A percentile compares a stretch with the other conserved stretches of the same genome.
Evolutionary conservation across 2,113 vertebrate species (phyloP).

Genomic region (Micronisus gabar): DNA sequence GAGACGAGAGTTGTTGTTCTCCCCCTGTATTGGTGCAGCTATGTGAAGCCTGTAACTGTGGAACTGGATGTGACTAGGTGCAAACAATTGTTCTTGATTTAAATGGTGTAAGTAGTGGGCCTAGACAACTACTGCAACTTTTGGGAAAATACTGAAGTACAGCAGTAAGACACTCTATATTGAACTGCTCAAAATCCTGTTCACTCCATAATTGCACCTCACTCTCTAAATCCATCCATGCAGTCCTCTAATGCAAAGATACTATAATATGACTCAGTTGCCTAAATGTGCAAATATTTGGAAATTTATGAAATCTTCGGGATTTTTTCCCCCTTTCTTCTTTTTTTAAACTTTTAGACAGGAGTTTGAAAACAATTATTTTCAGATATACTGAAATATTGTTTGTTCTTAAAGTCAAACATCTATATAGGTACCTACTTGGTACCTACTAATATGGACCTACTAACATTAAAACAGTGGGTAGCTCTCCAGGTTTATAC

Average conservation of each 20-base stretch:
- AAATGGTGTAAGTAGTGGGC: not conserved
- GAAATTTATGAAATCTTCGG: not conserved
- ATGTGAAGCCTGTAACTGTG: not conserved
- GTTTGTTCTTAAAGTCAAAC: not conserved
- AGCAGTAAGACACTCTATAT: not conserved
- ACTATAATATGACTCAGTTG: accelerated
- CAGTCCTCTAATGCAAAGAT: not conserved
- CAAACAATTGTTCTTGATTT: not conserved
- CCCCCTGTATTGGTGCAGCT: too few species aligned
- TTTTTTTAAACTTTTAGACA: not conserved
- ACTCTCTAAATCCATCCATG: not conserved
- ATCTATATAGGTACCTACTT: not conserved
- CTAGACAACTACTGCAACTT: not conserved
- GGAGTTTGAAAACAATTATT: not conserved
- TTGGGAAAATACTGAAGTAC: not conserved
- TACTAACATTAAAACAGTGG: not conserved
- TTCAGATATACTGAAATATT: not conserved
- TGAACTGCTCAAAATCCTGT: not conserved
- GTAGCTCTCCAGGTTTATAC: not conserved
- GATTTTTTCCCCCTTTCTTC: not conserved
- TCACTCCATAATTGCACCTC: not conserved
- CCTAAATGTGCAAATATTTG: not conserved
- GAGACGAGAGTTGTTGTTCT: not conserved
- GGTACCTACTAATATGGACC: not conserved
- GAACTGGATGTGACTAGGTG: not conserved